phyloP scores from a whole-genome alignment of 2,113 vertebrate genomes.

The Camarhynchus parvulus region DNA sequence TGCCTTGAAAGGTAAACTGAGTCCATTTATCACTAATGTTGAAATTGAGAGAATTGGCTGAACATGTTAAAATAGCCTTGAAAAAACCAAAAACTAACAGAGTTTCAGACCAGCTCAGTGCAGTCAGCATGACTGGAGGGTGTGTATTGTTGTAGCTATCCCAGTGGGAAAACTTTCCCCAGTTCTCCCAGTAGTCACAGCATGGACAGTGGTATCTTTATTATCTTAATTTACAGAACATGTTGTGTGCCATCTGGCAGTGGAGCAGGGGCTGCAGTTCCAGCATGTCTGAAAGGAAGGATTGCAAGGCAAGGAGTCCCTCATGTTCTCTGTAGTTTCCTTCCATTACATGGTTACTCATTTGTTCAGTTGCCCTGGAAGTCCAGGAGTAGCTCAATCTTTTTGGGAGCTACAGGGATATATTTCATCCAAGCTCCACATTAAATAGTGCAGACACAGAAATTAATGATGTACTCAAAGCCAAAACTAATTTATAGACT shows the following conservation, averaged over 20 bases:
- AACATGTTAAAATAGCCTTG: neutral
- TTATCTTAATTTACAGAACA: slow-evolving; percentile 25
- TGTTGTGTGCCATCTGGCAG: neutral
- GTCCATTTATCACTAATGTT: neutral
- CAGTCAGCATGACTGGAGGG: neutral
- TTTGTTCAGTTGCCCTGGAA: slow-evolving; percentile 4
- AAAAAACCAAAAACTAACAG: neutral
- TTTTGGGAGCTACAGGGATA: neutral
- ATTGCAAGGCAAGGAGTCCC: neutral
- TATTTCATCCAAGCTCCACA: slow-evolving; percentile 19
- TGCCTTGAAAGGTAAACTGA: neutral
- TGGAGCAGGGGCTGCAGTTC: neutral
- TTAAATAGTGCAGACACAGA: slow-evolving; percentile 15
- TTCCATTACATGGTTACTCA: neutral
- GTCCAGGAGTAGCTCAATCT: slow-evolving; percentile 14
- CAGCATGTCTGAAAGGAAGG: neutral
- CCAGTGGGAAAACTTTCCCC: neutral
- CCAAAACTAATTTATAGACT: slow-evolving; percentile 39
- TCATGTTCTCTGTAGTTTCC: neutral
- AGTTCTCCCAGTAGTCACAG: neutral
- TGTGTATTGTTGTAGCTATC: neutral
- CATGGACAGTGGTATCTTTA: neutral
- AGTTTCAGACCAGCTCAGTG: neutral
- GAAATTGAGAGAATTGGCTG: neutral
- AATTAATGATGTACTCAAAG: slow-evolving; percentile 2